Percentiles rank a stretch among this genome's conserved stretches.
These are phyloP conservation scores for Piprites chloris DNA, from an alignment of 2,113 vertebrate species.

Conservation along the genomic window DNA sequence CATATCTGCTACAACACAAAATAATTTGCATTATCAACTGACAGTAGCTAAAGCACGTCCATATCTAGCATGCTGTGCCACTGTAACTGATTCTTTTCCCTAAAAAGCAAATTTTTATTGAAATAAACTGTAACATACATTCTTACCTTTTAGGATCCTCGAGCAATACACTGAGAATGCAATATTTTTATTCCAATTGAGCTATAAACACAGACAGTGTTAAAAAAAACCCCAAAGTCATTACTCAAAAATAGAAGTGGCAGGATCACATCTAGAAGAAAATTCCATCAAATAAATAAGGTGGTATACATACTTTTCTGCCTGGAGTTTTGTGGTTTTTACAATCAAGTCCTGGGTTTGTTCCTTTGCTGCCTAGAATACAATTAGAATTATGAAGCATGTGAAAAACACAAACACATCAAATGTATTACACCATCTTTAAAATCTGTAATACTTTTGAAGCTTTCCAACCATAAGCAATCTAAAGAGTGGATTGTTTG, in stretches of 20 bases:
- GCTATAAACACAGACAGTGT: not conserved
- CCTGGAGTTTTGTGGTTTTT: constrained; percentile 97
- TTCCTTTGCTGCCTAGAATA: constrained; percentile 90
- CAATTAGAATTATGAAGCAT: not conserved
- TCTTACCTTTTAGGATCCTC: not conserved
- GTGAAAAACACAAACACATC: not conserved
- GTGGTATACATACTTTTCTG: constrained; percentile 86
- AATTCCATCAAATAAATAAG: not conserved
- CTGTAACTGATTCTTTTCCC: not conserved
- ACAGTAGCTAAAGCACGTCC: not conserved
- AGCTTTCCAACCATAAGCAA: not conserved
- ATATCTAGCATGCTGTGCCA: not conserved
- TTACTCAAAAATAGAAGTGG: not conserved
- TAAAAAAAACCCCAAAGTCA: not conserved
- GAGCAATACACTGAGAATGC: not conserved
- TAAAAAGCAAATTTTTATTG: not conserved
- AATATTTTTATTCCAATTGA: not conserved
- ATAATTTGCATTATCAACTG: not conserved
- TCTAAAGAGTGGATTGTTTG: not conserved
- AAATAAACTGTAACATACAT: not conserved
- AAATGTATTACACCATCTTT: not conserved
- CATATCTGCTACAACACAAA: not conserved
- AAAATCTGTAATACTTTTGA: not conserved
- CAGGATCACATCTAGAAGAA: not conserved
- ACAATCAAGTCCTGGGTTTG: constrained; percentile 96